Base-by-base conservation (phyloP, 2,888 invertebrate genomes). In the Cremastinae sp. region DNA sequence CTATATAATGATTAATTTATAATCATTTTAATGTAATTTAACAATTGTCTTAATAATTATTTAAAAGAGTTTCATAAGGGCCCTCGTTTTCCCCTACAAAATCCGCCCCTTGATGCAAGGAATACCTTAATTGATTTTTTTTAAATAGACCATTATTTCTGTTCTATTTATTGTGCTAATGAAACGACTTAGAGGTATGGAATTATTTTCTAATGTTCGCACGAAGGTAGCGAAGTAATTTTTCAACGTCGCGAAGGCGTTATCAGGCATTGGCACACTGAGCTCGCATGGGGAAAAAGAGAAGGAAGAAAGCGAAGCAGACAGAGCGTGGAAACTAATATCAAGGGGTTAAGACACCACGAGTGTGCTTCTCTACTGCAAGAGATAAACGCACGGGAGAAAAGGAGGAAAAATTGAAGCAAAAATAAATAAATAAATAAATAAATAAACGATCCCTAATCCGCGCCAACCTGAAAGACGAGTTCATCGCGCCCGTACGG, bases 381-480 rank as follows among this genome's bases (percentile, higher is more conserved):
- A 36, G 22, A 34, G 59, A 66, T 66, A 56, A 66, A 56, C 54
- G 58, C 53, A 59, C 8, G 51, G 59, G 49, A 65, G 53, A 54
- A 43, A 56, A 54, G 28, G 16, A 34, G 54, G 20, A 14, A 51
- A 20, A 54, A 62, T 18, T 49, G 36, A 53, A 59, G 49, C 45
- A 45, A 14, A 22, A 34, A 45, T 10, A 45, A n/a, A 9, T 20
- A 22, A 34, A 45, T 10, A 45, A n/a, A 9, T 20, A 51, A 56
- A 66, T 47, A 66, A 36, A 12, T 12, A 56, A 56, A 65, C 51
- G 72, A 70, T 58, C 74, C 74, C 78, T 79, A 78, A 79, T 79
- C 79, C 79, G 71, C 74, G 54, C 62, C 65, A 79, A 79, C 78
- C 79, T 78, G 79, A 79, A 79, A 78, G 79, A 76, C 78, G 78